Conservation (phyloP, 1,140 invertebrate genomes). For the Drosophila asahinai region DNA sequence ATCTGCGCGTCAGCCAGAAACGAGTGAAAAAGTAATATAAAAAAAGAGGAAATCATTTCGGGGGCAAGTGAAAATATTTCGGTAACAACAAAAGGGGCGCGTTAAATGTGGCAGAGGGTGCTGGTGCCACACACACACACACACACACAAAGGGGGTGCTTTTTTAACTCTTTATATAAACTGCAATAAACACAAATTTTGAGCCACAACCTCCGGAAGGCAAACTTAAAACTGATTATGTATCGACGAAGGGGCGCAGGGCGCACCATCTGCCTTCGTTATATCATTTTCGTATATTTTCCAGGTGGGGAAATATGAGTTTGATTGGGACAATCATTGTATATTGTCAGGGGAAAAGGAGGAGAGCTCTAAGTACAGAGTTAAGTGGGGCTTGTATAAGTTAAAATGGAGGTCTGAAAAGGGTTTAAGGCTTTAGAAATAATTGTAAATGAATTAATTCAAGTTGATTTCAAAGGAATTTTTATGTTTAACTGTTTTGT, state of each 20-base stretch:
- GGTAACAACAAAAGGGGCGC: constrained; percentile 23
- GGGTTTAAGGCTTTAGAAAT: background rate
- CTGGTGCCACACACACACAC: no score
- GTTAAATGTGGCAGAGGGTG: background rate
- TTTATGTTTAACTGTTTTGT: no score
- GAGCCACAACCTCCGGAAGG: constrained; percentile 11
- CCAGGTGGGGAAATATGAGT: constrained; percentile 25
- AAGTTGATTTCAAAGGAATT: background rate
- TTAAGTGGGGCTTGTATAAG: background rate
- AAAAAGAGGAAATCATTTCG: constrained; percentile 18
- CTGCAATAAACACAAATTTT: constrained; percentile 41
- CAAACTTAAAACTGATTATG: constrained; percentile 45
- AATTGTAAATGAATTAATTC: background rate
- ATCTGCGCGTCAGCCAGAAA: constrained; percentile 50
- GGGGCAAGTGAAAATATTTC: constrained; percentile 24
- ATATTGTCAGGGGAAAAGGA: background rate
- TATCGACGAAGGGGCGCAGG: constrained; percentile 2
- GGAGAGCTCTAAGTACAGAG: no score
- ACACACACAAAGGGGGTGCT: no score
- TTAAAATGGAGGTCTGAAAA: background rate
- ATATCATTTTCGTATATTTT: constrained; percentile 12
- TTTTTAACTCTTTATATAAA: constrained; percentile 37
- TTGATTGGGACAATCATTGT: constrained; percentile 31
- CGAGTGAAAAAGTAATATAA: constrained; percentile 5
- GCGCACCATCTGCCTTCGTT: constrained; percentile 18